These are phyloP conservation scores for Eupithecia vulgata DNA, from an alignment of 2,888 invertebrate species.

Conservation along the genomic window DNA sequence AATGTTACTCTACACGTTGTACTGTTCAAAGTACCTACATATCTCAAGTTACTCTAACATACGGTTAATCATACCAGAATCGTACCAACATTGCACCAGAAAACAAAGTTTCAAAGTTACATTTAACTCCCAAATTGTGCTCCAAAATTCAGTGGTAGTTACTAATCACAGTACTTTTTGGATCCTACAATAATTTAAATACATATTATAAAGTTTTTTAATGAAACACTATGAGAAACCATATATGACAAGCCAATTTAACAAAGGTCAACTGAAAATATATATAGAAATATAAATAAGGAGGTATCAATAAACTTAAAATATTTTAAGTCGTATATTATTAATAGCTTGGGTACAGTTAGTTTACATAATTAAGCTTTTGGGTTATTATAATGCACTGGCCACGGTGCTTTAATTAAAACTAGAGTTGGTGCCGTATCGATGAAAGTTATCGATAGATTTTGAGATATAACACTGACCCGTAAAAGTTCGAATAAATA, in stretches of 20 bases:
- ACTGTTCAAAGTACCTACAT: conserved; percentile 83
- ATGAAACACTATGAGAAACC: conserved; percentile 36
- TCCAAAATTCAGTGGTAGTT: conserved; percentile 68
- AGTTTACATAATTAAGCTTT: conserved; percentile 35
- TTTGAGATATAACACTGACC: conserved; percentile 23
- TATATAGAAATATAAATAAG: conserved; percentile 27
- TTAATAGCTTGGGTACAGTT: conserved; percentile 9
- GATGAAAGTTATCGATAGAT: conserved; percentile 36
- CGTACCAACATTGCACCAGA: conserved; percentile 64
- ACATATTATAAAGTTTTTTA: conserved; percentile 54
- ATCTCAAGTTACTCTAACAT: conserved; percentile 73
- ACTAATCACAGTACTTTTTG: conserved; percentile 77
- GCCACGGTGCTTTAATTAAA: conserved; percentile 19
- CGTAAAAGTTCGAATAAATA: conserved; percentile 27
- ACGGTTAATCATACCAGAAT: conserved; percentile 69
- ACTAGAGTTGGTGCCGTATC: conserved; percentile 37
- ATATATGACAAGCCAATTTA: conserved; percentile 37
- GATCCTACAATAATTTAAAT: conserved; percentile 67
- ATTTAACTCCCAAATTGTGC: conserved; percentile 59
- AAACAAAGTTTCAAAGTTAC: conserved; percentile 49
- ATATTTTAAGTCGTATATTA: conserved; percentile 17
- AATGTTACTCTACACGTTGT: conserved; percentile 81
- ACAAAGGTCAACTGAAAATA: conserved; percentile 25
- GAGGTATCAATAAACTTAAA: conserved; percentile 12
- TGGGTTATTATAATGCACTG: conserved; percentile 35